Base-by-base conservation (phyloP, 2,797 vertebrate species). In the Poeciliopsis gracilis region DNA sequence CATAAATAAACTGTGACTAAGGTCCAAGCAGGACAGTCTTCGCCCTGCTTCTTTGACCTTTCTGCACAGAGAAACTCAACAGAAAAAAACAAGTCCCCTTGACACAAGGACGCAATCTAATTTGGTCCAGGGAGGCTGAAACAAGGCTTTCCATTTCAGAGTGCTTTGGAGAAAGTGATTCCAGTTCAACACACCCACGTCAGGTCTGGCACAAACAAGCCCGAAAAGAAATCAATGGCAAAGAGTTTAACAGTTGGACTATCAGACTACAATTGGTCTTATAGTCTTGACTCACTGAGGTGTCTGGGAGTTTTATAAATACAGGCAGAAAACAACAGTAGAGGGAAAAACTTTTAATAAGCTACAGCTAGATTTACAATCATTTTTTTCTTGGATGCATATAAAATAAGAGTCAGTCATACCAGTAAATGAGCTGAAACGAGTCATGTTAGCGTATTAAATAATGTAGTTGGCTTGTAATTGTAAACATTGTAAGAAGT, bases 91-190 rank as follows among this genome's bases (percentile, higher is more conserved):
- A 85, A 79, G 87, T 90, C 87, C 84, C 91, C 91, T 93, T 93
- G 92, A 91, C 93, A 89, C 91, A 94, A 95, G 93, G 92, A 91
- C 91, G n/a, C 83, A 79, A 84, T 92, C 83, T 92, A 90, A 92
- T 93, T 90, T 90, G 85, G 88, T 87, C 88, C 90, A 78, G 85
- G 75, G 85, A 85, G 84, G 86, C 89, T 80, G 84, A 87, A 92
- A 88, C 86, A 53, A 85, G 80, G 86, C 86, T 90, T 94, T 91
- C 86, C 85, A 90, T 89, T 93, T 85, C 85, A 84, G 76, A 85
- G 87, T 83, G 78, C 91, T 91, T 90, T 66, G 51, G 79, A 82
- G 77, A 86, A 89, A 61, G 86, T 73, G 86, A 90, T 88, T 88
- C 85, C 84, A 87, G 84, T 86, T 84, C 79, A 86, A 81, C 85